A percentile compares a stretch with the other conserved stretches of the same genome.
Conservation (phyloP, 2,113 vertebrate genomes). For the Panurus biarmicus region DNA sequence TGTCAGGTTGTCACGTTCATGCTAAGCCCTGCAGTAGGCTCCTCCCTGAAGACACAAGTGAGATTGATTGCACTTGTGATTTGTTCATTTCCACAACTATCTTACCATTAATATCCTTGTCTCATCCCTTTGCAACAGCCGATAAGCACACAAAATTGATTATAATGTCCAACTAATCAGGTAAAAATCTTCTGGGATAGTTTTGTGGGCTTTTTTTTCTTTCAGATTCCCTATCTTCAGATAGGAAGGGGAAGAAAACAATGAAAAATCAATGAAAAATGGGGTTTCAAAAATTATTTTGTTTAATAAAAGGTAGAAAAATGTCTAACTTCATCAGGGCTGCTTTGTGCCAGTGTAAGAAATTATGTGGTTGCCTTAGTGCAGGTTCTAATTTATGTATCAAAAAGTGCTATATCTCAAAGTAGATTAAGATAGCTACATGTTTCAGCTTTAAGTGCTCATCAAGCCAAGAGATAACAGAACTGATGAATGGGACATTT, state of each 20-base stretch:
- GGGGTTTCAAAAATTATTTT: constrained; percentile 9
- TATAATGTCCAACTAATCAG: constrained; percentile 4
- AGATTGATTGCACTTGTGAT: constrained; percentile 27
- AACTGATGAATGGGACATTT: constrained; percentile 57
- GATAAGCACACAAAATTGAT: constrained; percentile 21
- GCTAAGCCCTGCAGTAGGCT: not conserved
- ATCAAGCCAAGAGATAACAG: constrained; percentile 42
- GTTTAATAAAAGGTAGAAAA: not conserved
- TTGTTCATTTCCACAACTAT: constrained; percentile 27
- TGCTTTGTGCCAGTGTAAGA: not conserved
- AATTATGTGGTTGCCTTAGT: not conserved
- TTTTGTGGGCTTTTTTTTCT: not conserved
- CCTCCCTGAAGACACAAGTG: not conserved
- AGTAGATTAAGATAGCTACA: constrained; percentile 42
- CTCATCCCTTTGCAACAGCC: constrained; percentile 8
- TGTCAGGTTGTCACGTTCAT: not conserved
- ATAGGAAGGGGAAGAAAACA: not conserved
- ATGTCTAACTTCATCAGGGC: not conserved
- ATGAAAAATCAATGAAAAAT: not conserved
- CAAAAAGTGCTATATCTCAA: not conserved
- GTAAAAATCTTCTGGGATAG: not conserved
- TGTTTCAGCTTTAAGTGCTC: constrained; percentile 48
- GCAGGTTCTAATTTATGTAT: constrained; percentile 23
- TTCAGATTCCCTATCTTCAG: not conserved
- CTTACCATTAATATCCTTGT: not conserved